phyloP scores from a whole-genome alignment of 2,797 vertebrate species.

The Acipenser oxyrinchus region DNA sequence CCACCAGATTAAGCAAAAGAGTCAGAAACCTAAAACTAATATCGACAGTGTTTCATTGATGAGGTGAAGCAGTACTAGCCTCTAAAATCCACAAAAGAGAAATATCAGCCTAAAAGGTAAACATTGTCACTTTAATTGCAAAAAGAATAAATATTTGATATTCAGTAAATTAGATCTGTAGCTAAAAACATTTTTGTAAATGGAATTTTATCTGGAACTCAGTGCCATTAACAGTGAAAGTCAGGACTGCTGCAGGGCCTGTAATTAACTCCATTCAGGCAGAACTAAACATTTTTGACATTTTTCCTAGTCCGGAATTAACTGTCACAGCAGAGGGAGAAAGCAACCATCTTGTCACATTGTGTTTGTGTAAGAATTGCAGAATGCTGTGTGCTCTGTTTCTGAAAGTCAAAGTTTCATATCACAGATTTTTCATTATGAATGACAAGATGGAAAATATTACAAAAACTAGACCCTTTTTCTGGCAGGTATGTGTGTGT shows the following conservation, averaged over 20 bases:
- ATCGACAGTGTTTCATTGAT: conserved; percentile 4
- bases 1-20: conserved; percentile 11
- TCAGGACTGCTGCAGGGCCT: conserved; percentile 74
- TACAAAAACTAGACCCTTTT: conserved; percentile 32
- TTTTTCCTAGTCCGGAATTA: conserved; percentile 91
- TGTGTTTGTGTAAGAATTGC: conserved; percentile 68
- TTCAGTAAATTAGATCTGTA: conserved; percentile 87
- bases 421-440: conserved; percentile 71
- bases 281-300: conserved; percentile 98
- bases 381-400: conserved; percentile 55
- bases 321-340: conserved; percentile 89
- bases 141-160: conserved; percentile 87
- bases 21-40: conserved; percentile 3
- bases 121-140: conserved; percentile 74
- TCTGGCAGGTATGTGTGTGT: conserved; percentile 10
- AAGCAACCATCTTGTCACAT: conserved; percentile 89
- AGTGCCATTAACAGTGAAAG: conserved; percentile 82
- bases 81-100: conserved; percentile 6
- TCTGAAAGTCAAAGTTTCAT: conserved; percentile 52
- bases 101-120: conserved; percentile 32
- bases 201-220: conserved; percentile 89
- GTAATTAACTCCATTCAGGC: conserved; percentile 96
- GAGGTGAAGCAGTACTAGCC: conserved; percentile 7
- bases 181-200: conserved; percentile 83
- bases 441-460: conserved; percentile 70